Conservation (phyloP, 2,113 vertebrate species). For the Psilopogon haemacephalus region DNA sequence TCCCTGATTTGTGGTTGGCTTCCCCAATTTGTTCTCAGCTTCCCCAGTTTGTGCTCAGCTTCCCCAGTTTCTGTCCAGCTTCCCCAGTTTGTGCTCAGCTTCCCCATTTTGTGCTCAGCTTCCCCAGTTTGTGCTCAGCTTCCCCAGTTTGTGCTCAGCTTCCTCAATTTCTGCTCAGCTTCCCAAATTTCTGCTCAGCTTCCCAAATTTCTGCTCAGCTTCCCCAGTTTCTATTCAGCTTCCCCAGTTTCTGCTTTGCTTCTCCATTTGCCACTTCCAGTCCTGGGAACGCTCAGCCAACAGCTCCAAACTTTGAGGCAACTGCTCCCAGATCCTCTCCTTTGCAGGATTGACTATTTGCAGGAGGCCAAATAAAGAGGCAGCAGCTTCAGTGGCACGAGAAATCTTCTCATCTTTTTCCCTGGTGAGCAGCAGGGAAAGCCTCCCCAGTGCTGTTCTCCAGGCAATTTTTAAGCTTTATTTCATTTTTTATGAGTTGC, state of each 20-base stretch:
- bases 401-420: not conserved
- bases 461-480: not conserved
- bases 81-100: no score
- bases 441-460: not conserved
- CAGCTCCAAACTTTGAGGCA: not conserved
- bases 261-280: not conserved
- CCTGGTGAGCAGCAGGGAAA: not conserved
- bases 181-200: no score
- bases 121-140: no score
- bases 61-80: no score
- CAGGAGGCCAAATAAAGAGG: not conserved
- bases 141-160: no score
- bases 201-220: no score
- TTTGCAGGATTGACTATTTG: not conserved
- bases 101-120: rapidly evolving
- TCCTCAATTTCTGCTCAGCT: rapidly evolving
- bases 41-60: rapidly evolving
- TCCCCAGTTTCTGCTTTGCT: not conserved
- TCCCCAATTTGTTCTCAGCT: no score
- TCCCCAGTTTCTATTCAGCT: no score
- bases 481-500: not conserved
- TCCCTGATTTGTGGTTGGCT: rapidly evolving
- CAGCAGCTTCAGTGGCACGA: not conserved
- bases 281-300: not conserved
- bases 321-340: not conserved